These are phyloP conservation scores for Forbesichthys agassizii DNA, from an alignment of 2,113 vertebrate species.

Conservation along the genomic window DNA sequence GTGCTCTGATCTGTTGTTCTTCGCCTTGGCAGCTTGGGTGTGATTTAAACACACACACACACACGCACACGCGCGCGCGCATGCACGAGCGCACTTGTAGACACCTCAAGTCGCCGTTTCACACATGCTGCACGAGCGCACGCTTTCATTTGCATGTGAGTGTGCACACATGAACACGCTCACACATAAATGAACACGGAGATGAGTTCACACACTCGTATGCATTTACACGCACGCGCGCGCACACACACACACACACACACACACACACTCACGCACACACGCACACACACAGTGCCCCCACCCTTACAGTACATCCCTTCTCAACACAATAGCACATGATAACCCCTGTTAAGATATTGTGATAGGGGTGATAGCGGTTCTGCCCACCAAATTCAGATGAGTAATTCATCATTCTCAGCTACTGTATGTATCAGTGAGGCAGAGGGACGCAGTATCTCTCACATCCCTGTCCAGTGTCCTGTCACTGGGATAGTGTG, in stretches of 20 bases:
- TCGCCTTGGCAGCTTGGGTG: slow-evolving; percentile 49
- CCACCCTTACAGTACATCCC: slow-evolving; percentile 22
- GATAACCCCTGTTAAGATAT: slow-evolving; percentile 63
- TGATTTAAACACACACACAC: slow-evolving; percentile 14
- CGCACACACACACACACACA: not conserved
- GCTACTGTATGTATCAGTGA: slow-evolving; percentile 18
- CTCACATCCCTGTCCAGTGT: slow-evolving; percentile 4
- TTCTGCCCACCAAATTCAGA: slow-evolving; percentile 52
- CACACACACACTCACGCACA: not conserved
- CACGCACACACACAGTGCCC: not conserved
- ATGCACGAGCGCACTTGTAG: not conserved
- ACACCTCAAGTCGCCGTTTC: slow-evolving; percentile 16
- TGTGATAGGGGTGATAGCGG: slow-evolving; percentile 51
- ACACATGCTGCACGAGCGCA: slow-evolving; percentile 20
- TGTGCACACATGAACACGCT: not conserved
- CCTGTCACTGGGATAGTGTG: slow-evolving; percentile 14
- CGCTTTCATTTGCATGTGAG: too few species aligned
- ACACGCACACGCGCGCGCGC: slow-evolving; percentile 4
- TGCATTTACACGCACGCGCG: not conserved
- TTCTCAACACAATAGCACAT: slow-evolving; percentile 35
- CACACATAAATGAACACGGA: slow-evolving; percentile 16
- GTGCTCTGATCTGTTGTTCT: slow-evolving; percentile 23
- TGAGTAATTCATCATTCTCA: slow-evolving; percentile 46
- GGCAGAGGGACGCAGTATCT: slow-evolving; percentile 22
- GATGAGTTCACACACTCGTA: not conserved